Evolutionary conservation across 2,888 invertebrate genomes (phyloP).

Genomic region (Xanthorhoe designata): DNA sequence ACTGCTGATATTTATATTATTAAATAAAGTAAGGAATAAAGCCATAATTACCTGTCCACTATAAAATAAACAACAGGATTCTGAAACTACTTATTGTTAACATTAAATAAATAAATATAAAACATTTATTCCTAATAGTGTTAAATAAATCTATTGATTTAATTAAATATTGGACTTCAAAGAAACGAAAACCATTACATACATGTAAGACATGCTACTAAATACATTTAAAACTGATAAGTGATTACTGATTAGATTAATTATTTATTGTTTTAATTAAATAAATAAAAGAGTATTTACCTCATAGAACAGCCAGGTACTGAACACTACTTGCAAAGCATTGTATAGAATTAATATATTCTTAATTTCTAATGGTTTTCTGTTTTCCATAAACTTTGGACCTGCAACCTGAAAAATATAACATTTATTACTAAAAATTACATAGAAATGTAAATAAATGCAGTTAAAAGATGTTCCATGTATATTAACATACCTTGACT

Average conservation of each 20-base stretch:
- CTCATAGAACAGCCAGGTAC: constrained; percentile 96
- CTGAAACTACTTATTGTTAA: constrained; percentile 9
- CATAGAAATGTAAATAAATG: not conserved
- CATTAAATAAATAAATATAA: too few species aligned
- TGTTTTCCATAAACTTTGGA: constrained; percentile 95
- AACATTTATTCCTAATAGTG: not conserved
- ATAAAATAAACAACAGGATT: constrained; percentile 10
- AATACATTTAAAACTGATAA: not conserved
- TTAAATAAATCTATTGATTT: not conserved
- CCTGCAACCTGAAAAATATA: constrained; percentile 89
- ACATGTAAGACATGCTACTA: constrained; percentile 12
- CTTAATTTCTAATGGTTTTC: constrained; percentile 94
- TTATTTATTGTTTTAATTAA: not conserved
- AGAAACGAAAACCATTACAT: not conserved
- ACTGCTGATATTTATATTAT: not conserved
- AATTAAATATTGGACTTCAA: not conserved
- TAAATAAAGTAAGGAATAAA: not conserved
- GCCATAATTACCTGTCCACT: constrained; percentile 19
- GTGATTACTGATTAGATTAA: too few species aligned
- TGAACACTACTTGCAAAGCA: constrained; percentile 95
- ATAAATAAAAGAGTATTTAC: constrained; percentile 80
- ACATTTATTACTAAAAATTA: constrained; percentile 18
- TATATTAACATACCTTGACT: constrained; percentile 88
- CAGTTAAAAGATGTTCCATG: not conserved
- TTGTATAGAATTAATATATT: constrained; percentile 93